Base-by-base conservation (phyloP, 1,140 invertebrate genomes). In the Sinonovacula constricta region DNA sequence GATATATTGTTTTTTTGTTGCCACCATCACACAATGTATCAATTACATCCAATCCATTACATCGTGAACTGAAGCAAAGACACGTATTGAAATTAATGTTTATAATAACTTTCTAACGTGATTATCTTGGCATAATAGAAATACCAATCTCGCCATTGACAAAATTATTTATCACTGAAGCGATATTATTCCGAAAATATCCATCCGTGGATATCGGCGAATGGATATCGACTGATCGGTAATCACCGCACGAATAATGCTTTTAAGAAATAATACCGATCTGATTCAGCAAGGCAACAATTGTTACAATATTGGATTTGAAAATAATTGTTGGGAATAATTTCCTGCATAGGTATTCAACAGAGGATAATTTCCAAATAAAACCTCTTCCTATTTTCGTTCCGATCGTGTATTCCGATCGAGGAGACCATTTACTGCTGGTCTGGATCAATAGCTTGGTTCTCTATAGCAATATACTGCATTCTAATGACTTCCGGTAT, bases 351-450 rank as follows among this genome's bases (percentile, higher is more conserved):
- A 51, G 31, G 45, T 10, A 78, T 68, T 63, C 65, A 78, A 28
- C 31, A 24, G 39, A 69, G 65, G 28, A 62, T 69, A 78, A 78
- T 78, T 78, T 78, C 69, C 66, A 78, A 78, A 78, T 78, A 78
- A 78, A 65, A 53, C 54, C 53, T 22, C 34, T 33, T 30, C 59
- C 65, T 67, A 62, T 70, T 54, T 65, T 24, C 45, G 24, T 45
- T 56, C 67, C 28, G 62, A 63, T 68, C 75, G 75, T 78, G 75
- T 66, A 69, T 69, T 69, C 67, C 34, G 56, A 45, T 62, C 67
- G 22, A 28, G 26, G 26, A 26, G 54, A 54, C 36, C 75, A 78
- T 68, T 78, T 78, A 78, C 57, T 56, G 36, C 33, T 15, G 57
- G 30, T 39, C 67, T 45, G 15, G 59, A 78, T 78, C 75, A 78